Evolutionary conservation across 2,888 invertebrate species (phyloP).

Genomic region (Chrysotoxum bicinctum): DNA sequence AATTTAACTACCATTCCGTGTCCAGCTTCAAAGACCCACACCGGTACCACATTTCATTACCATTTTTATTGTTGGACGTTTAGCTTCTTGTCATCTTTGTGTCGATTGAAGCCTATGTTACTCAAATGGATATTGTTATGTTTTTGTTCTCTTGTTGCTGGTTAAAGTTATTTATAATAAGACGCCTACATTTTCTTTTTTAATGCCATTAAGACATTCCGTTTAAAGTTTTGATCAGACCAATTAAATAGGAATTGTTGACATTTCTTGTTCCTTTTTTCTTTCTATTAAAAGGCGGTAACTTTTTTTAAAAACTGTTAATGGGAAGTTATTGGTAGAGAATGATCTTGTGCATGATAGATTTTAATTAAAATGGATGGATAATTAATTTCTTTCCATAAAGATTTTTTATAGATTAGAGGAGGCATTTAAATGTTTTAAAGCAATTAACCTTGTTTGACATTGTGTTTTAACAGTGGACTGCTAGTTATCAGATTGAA

Average conservation of each 20-base stretch:
- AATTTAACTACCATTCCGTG: conserved; percentile 53
- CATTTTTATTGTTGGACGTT: conserved; percentile 57
- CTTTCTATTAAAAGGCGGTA: conserved; percentile 18
- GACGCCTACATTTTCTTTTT: conserved; percentile 27
- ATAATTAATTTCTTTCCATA: conserved; percentile 35
- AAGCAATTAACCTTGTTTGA: conserved; percentile 22
- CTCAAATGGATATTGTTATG: conserved; percentile 19
- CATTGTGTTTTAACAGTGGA: neutral
- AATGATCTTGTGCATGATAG: conserved; percentile 41
- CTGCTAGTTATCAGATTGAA: neutral
- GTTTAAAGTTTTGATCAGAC: neutral
- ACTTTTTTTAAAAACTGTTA: conserved; percentile 13
- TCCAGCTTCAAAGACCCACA: neutral
- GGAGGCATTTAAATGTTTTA: conserved; percentile 15
- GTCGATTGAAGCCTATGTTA: conserved; percentile 19
- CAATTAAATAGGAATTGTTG: conserved; percentile 25
- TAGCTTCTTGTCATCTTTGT: conserved; percentile 41
- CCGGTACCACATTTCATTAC: conserved; percentile 38
- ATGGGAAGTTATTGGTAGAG: conserved; percentile 22
- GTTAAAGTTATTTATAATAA: neutral
- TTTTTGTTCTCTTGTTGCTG: conserved; percentile 8
- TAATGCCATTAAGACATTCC: conserved; percentile 29
- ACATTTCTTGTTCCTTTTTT: neutral
- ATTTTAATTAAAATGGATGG: conserved; percentile 37
- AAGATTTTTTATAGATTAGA: neutral